Conservation (phyloP, 2,797 vertebrate genomes). For the Malacoraja senta region DNA sequence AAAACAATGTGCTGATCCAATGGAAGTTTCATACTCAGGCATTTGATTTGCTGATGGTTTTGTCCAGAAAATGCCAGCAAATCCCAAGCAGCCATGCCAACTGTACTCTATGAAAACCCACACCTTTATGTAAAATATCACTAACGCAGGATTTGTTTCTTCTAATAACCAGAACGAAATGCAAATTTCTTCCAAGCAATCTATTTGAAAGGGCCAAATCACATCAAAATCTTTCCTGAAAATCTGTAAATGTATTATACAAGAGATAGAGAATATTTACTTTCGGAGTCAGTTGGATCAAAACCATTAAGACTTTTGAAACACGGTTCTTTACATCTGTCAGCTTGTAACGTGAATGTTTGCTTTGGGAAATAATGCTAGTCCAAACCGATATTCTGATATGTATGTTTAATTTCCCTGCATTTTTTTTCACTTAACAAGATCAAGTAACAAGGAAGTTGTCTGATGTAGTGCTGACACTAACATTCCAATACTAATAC, state of each 20-base stretch:
- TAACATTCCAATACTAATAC: constrained; percentile 72
- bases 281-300: background rate
- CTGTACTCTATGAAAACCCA: background rate
- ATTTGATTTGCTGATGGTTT: background rate
- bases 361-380: constrained; percentile 59
- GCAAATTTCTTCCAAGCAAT: background rate
- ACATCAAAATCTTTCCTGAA: background rate
- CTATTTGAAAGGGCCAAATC: background rate
- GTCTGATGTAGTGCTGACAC: constrained; percentile 80
- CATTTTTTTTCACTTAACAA: constrained; percentile 75
- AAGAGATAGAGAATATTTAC: background rate
- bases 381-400: constrained; percentile 64
- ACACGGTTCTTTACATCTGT: background rate
- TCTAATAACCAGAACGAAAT: background rate
- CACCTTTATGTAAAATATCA: background rate
- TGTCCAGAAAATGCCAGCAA: background rate
- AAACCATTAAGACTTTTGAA: background rate
- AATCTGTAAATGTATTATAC: background rate
- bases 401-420: constrained; percentile 80
- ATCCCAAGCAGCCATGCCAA: background rate
- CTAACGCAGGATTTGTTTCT: background rate
- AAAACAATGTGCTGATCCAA: background rate
- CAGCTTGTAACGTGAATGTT: background rate
- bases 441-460: constrained; percentile 85
- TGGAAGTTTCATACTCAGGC: background rate